Evolutionary conservation across 2,888 invertebrate genomes (phyloP), one percentile per base, ranked within the genome.

Genomic region (Heliconius ismenius): DNA sequence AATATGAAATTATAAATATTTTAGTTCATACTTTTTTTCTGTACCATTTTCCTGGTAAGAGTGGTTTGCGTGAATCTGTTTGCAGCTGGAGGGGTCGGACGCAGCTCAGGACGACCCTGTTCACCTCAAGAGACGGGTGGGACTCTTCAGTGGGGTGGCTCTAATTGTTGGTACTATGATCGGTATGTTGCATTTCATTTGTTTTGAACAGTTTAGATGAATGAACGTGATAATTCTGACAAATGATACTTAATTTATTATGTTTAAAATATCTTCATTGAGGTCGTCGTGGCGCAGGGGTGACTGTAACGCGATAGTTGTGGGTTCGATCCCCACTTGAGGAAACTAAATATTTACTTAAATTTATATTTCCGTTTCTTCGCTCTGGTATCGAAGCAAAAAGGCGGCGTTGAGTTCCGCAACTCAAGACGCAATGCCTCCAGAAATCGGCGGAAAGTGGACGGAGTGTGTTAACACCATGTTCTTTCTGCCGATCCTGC

Each of bases 51-150:
- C 1, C 9, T 36, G 6, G 4, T 62, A 73, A 73, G 24, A 73
- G 11, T 73, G 18, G 11, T 18, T 70, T 28, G 65, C 28, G 28
- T 26, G 70, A 67, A 75, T 64, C 32, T 28, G 26, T 54, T 76
- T 75, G n/a, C 86, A 94, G 96, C 86, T 97, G 97, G 97, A 97
- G 98, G 96, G 98, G 97, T 93, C 97, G 97, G 97, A 96, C 97
- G 95, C 98, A 98, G 95, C 97, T 97, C 95, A 96, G 98, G 96
- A 98, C 97, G 97, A 98, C 98, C 95, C 97, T 98, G 96, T 98
- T 98, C 97, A 98, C 98, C 98, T 98, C 98, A 97, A 98, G 98
- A 98, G 98, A 97, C 97, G 98, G 97, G 97, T 99, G 96, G 98
- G 98, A 96, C 98, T 98, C 96, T 95, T 98, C 97, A 98, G 98